Conservation (phyloP, 2,888 invertebrate species). For the Cephalotes varians region DNA sequence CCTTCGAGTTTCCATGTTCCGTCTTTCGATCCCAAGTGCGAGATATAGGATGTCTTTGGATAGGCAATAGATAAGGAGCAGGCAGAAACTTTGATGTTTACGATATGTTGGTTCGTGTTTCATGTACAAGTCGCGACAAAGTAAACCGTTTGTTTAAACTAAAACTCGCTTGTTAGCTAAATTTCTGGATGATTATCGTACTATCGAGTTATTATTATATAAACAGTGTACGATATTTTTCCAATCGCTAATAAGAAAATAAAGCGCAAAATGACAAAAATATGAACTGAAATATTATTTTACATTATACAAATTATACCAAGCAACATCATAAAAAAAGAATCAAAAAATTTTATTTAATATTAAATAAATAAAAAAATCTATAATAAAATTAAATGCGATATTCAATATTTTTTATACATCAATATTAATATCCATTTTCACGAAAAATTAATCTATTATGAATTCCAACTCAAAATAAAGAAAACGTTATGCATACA, state of each 20-base stretch:
- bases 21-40: slow-evolving; percentile 47
- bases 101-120: slow-evolving; percentile 5
- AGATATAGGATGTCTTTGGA: slow-evolving; percentile 24
- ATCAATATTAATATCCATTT: neutral
- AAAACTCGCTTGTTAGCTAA: neutral
- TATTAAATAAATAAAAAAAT: slow-evolving; percentile 7
- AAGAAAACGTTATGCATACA: neutral
- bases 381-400: neutral
- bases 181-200: neutral
- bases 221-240: neutral
- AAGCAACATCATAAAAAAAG: neutral
- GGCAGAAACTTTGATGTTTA: slow-evolving; percentile 47
- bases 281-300: neutral
- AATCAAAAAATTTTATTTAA: neutral
- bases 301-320: neutral
- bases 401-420: neutral
- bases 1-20: slow-evolving; percentile 49
- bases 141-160: neutral
- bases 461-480: neutral
- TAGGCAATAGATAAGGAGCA: slow-evolving; percentile 42
- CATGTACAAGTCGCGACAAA: neutral
- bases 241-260: neutral
- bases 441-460: neutral
- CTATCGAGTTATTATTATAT: neutral
- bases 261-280: neutral